Conservation (phyloP, 2,888 invertebrate species). For the Hoplodrina ambigua region DNA sequence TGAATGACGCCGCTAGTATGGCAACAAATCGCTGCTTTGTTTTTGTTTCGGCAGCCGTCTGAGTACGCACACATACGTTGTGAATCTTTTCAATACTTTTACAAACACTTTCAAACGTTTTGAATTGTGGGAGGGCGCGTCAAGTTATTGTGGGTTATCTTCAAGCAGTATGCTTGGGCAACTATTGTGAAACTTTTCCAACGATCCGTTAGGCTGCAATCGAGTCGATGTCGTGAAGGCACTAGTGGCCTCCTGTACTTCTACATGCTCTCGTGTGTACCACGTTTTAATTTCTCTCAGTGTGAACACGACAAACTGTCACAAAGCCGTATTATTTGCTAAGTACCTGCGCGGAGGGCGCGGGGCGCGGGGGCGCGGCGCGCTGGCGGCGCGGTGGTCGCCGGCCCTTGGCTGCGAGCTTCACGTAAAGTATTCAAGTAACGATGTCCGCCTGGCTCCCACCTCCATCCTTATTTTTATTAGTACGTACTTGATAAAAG, state of each 20-base stretch:
- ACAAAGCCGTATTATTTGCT: conserved; percentile 39
- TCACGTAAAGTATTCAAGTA: conserved; percentile 20
- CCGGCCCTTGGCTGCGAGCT: conserved; percentile 14
- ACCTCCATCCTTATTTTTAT: conserved; percentile 22
- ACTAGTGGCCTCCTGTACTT: conserved; percentile 21
- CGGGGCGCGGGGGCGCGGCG: background rate
- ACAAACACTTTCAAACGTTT: too few species aligned
- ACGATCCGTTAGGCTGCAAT: too few species aligned
- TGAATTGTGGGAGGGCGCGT: too few species aligned
- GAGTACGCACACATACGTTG: too few species aligned
- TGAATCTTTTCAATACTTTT: too few species aligned
- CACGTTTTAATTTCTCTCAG: conserved; percentile 7
- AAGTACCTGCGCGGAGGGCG: conserved; percentile 1
- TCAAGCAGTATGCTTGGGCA: too few species aligned
- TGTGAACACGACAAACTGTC: conserved; percentile 25
- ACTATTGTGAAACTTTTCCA: too few species aligned
- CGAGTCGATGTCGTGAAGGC: background rate
- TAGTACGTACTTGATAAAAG: conserved; percentile 1
- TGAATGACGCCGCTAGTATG: too few species aligned
- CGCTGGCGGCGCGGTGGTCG: background rate
- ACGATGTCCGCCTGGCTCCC: conserved; percentile 18
- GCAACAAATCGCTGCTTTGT: too few species aligned
- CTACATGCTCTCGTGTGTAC: background rate
- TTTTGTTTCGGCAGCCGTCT: too few species aligned
- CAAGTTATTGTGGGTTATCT: too few species aligned